Conservation (phyloP, 2,888 invertebrate species). For the Tiphia femorata region DNA sequence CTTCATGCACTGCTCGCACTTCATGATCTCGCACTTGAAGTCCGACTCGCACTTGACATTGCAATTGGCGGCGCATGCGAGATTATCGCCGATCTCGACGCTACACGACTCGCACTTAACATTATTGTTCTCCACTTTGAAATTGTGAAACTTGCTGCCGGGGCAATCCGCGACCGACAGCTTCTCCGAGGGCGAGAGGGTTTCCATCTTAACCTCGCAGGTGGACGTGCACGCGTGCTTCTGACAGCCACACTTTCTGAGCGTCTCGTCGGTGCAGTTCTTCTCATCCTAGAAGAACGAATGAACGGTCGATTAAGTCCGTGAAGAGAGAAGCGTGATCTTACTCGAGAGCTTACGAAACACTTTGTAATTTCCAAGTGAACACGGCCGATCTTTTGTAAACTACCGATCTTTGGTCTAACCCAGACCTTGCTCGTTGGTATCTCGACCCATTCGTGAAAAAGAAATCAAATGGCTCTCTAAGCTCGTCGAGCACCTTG, state of each 20-base stretch:
- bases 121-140: constrained; percentile 65
- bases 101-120: constrained; percentile 66
- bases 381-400: too few relatives aligned
- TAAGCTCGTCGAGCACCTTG: too few relatives aligned
- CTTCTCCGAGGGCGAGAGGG: constrained; percentile 58
- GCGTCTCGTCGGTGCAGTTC: constrained; percentile 52
- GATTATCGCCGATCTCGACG: constrained; percentile 54
- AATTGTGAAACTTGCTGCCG: constrained; percentile 44
- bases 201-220: constrained; percentile 64
- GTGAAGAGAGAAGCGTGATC: too few relatives aligned
- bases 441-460: too few relatives aligned
- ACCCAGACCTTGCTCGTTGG: too few relatives aligned
- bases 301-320: too few relatives aligned
- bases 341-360: too few relatives aligned
- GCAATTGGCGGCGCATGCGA: constrained; percentile 59
- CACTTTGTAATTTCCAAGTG: too few relatives aligned
- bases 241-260: constrained; percentile 58
- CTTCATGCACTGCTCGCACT: constrained; percentile 66
- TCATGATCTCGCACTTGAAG: constrained; percentile 63
- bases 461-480: too few relatives aligned
- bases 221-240: constrained; percentile 61
- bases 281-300: constrained; percentile 54
- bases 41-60: constrained; percentile 64
- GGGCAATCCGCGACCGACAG: constrained; percentile 46
- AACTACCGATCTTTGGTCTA: too few relatives aligned